phyloP scores from a whole-genome alignment of 53 echinoderm and acorn worm genomes.

The Hippasteria phrygiana region DNA sequence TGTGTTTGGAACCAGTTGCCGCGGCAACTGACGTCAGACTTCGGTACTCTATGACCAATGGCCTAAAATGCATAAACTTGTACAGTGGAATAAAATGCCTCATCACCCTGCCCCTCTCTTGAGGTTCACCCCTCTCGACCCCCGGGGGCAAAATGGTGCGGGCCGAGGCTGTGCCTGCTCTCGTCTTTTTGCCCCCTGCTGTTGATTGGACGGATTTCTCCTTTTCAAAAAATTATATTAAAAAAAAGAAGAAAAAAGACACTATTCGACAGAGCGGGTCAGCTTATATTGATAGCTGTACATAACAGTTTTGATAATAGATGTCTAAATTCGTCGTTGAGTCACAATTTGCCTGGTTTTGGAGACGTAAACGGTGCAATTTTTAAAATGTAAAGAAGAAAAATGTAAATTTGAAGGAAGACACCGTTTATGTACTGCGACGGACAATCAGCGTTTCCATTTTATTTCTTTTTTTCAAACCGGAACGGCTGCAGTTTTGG shows the following conservation, averaged over 20 bases:
- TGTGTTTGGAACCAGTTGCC: too few relatives aligned
- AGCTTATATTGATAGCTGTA: slow-evolving; percentile 37
- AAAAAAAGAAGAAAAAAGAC: slow-evolving; percentile 13
- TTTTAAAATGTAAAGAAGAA: slow-evolving; percentile 59
- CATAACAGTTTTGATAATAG: slow-evolving; percentile 49
- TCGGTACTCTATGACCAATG: not conserved
- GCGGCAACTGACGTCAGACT: too few relatives aligned
- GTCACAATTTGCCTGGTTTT: not conserved
- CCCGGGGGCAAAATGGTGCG: slow-evolving; percentile 67
- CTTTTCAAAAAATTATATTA: not conserved
- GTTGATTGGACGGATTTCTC: slow-evolving; percentile 52
- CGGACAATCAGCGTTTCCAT: not conserved
- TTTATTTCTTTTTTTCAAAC: not conserved
- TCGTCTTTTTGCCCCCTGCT: slow-evolving; percentile 60
- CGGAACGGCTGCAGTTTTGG: not conserved
- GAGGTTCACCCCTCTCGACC: slow-evolving; percentile 54
- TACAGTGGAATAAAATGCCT: not conserved
- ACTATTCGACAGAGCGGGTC: not conserved
- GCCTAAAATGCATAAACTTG: not conserved
- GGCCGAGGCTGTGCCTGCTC: slow-evolving; percentile 99
- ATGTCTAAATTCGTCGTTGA: not conserved
- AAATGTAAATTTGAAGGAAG: slow-evolving; percentile 55
- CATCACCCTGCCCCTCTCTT: slow-evolving; percentile 47
- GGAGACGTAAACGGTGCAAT: slow-evolving; percentile 22
- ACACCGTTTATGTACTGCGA: slow-evolving; percentile 27